phyloP scores from a whole-genome alignment of 53 echinoderm and acorn worm species.

The Patiria pectinifera region DNA sequence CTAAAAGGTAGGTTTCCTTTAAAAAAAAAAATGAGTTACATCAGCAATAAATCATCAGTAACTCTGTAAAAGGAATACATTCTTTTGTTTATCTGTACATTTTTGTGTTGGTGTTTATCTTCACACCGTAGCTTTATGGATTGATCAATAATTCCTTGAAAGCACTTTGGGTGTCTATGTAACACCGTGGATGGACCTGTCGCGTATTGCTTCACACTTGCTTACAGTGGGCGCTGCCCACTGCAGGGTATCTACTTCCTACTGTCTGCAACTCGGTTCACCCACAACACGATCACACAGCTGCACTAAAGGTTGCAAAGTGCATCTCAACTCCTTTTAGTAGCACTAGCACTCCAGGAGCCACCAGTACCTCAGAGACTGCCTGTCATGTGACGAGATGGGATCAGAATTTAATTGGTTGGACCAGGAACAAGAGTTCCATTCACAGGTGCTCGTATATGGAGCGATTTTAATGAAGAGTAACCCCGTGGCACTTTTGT shows the following conservation, averaged over 20 bases:
- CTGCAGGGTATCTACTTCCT: not conserved
- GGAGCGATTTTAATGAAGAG: not conserved
- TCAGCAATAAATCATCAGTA: too few species aligned
- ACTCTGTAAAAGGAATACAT: too few species aligned
- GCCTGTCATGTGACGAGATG: not conserved
- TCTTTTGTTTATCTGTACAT: too few species aligned
- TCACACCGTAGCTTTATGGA: too few species aligned
- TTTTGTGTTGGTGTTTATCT: too few species aligned
- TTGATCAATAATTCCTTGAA: too few species aligned
- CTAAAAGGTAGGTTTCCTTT: too few species aligned
- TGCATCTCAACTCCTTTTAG: not conserved
- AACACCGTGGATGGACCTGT: too few species aligned
- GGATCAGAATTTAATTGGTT: conserved; percentile 2
- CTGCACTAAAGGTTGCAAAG: not conserved
- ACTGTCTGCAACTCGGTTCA: not conserved
- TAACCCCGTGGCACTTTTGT: not conserved
- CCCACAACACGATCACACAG: not conserved
- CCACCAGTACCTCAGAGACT: not conserved
- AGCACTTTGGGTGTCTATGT: too few species aligned
- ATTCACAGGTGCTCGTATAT: not conserved
- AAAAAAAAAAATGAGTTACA: too few species aligned
- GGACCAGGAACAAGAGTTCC: not conserved
- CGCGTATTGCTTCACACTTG: too few species aligned
- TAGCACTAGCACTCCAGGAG: not conserved
- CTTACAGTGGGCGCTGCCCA: too few species aligned